Evolutionary conservation across 2,888 invertebrate species (phyloP).

Genomic region (Drosophila basisetae): DNA sequence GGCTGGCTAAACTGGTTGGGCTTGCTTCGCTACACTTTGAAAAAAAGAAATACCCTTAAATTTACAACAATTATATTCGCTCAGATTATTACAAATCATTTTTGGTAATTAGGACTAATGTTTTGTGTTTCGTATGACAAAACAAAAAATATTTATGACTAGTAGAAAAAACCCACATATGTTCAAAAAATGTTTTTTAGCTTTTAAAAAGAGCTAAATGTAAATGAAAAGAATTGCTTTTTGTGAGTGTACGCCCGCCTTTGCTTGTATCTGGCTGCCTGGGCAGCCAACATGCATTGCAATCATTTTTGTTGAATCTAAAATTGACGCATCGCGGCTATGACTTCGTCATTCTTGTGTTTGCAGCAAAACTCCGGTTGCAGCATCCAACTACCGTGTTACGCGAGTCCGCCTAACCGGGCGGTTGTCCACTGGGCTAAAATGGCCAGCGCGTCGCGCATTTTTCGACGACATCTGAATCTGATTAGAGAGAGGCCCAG

Average conservation of each 20-base stretch:
- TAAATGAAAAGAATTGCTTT: not conserved
- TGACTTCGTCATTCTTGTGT: slow-evolving; percentile 76
- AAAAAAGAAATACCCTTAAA: not conserved
- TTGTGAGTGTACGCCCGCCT: slow-evolving; percentile 9
- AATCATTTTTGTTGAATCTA: slow-evolving; percentile 81
- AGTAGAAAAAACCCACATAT: not conserved
- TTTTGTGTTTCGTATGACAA: not conserved
- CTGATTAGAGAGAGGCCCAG: slow-evolving; percentile 66
- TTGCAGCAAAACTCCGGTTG: slow-evolving; percentile 27
- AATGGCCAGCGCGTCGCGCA: slow-evolving; percentile 80
- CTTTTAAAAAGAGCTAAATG: not conserved
- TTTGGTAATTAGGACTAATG: not conserved
- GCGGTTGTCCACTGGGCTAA: slow-evolving; percentile 58
- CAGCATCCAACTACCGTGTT: slow-evolving; percentile 71
- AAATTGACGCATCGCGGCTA: slow-evolving; percentile 82
- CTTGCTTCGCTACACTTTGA: slow-evolving; percentile 7
- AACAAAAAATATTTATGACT: not conserved
- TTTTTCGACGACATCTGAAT: slow-evolving; percentile 81
- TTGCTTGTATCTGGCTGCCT: slow-evolving; percentile 40
- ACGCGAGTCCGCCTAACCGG: slow-evolving; percentile 58
- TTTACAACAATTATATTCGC: not conserved
- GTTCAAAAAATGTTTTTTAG: not conserved
- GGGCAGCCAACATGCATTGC: slow-evolving; percentile 77
- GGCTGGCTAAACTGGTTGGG: slow-evolving; percentile 47
- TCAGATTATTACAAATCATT: not conserved